Base-by-base conservation (phyloP, 2,113 vertebrate genomes). In the Peromyscus californicus region DNA sequence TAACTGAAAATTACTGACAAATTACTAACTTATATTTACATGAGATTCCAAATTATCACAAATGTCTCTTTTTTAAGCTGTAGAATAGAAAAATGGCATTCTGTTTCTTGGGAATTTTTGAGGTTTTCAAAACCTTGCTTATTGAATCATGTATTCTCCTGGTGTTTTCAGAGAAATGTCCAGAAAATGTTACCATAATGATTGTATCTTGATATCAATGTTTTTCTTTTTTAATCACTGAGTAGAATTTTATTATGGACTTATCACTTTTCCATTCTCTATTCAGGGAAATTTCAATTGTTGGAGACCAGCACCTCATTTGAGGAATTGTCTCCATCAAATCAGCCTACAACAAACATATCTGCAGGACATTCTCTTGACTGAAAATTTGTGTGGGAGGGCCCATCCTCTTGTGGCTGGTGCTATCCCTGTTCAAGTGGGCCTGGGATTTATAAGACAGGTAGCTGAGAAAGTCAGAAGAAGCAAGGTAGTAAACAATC, bases 371-470 rank as follows among this genome's bases (percentile, higher is more conserved):
- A 39, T n/a, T 15, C 12, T 59, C 11, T n/a, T n/a, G 36, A 7
- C 5, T n/a, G 36, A 59, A 21, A 21, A 24, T 12, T 82, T 24
- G 33, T 24, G 36, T 82, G 51, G 21, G 79, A 59, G 21, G 5
- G 36, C 33, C 33, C 33, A n/a, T 22, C 9, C 33, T n/a, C 36
- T 10, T 57, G 10, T 57, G 4, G 1, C 9, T 82, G 1, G 5
- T 59, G 33, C 54, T n/a, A 3, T 5, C 21, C 17, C 21, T 7
- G 5, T 59, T 11, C 21, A 82, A 1, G 51, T n/a, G 11, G 11
- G 3, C 54, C 21, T 24, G 3, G 17, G 1, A 13, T n/a, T 10
- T n/a, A 39, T n/a, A 82, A 5, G 31, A 15, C 5, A n/a, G 1
- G 11, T 15, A 59, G 5, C 2, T n/a, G 36, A n/a, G 10, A 59